phyloP scores from a whole-genome alignment of 2,888 invertebrate species.

The Copidosoma aretas region DNA sequence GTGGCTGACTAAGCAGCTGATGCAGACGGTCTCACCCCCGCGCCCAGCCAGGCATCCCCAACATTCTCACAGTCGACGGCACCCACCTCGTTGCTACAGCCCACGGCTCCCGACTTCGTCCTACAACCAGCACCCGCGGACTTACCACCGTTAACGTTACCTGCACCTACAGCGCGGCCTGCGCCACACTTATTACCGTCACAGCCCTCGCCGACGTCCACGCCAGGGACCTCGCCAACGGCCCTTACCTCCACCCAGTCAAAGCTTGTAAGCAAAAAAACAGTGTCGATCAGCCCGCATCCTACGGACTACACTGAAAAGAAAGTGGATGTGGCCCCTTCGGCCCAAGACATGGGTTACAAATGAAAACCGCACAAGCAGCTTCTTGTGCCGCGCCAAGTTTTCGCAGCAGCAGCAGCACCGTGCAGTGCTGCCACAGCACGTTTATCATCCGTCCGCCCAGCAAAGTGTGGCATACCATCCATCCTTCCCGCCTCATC shows the following conservation, averaged over 20 bases:
- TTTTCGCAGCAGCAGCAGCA: too few relatives aligned
- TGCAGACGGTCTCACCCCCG: too few relatives aligned
- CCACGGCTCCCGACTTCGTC: background rate
- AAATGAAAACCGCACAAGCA: too few relatives aligned
- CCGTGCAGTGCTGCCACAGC: too few relatives aligned
- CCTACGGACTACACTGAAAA: background rate
- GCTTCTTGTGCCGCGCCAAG: too few relatives aligned
- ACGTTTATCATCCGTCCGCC: too few relatives aligned
- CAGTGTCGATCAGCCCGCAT: background rate
- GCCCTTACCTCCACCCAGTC: background rate
- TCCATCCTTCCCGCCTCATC: too few relatives aligned
- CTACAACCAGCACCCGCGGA: background rate
- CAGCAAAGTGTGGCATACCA: too few relatives aligned
- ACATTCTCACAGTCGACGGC: background rate
- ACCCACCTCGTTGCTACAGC: too few relatives aligned
- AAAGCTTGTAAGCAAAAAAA: too few relatives aligned
- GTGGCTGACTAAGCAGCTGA: background rate
- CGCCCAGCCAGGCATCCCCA: background rate
- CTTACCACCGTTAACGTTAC: background rate
- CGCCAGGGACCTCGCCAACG: background rate
- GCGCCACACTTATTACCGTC: background rate
- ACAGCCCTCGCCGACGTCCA: too few relatives aligned
- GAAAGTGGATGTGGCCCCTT: constrained; percentile 1
- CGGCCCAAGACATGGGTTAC: too few relatives aligned
- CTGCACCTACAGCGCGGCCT: background rate